Evolutionary conservation across 1,140 invertebrate species (phyloP).

Genomic region (Atta cephalotes): DNA sequence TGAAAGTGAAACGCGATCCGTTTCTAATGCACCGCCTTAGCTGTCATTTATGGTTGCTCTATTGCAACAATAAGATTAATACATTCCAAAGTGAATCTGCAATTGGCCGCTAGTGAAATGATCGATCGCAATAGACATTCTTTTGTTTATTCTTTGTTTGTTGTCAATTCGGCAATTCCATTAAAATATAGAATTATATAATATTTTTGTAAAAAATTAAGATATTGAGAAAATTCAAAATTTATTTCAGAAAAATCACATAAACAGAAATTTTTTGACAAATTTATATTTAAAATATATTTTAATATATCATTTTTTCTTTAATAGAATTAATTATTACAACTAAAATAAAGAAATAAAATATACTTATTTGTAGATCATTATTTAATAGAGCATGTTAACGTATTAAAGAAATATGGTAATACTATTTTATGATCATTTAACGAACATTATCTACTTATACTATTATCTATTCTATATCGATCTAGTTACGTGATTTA

Average conservation of each 20-base stretch:
- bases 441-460: background rate
- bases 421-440: background rate
- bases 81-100: conserved; percentile 18
- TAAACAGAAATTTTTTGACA: background rate
- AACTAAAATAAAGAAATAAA: background rate
- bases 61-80: conserved; percentile 50
- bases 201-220: background rate
- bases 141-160: background rate
- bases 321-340: background rate
- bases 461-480: background rate
- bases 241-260: background rate
- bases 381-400: background rate
- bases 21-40: conserved; percentile 36
- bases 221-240: background rate
- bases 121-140: background rate
- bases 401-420: background rate
- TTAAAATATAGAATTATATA: background rate
- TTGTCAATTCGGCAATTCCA: conserved; percentile 1
- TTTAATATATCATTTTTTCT: background rate
- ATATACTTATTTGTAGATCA: background rate
- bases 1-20: conserved; percentile 59
- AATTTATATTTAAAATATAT: background rate
- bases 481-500: background rate
- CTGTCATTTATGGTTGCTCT: conserved; percentile 24
- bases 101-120: conserved; percentile 48